Evolutionary conservation across 2,113 vertebrate species (phyloP), one percentile per base, ranked within the genome.

Genomic region (Thryonomys swinderianus): DNA sequence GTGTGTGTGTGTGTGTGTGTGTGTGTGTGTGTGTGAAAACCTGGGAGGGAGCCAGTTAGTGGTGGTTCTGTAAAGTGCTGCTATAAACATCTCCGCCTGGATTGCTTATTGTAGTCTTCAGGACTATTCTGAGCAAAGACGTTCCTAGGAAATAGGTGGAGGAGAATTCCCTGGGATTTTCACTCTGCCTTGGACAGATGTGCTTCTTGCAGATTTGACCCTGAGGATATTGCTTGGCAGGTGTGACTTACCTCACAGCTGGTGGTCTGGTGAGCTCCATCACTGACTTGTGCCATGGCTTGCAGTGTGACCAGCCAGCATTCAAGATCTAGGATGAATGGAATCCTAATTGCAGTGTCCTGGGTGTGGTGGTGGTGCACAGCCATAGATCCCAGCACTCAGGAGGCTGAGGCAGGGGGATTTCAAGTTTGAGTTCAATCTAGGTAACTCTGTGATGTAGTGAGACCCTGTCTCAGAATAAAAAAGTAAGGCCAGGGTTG

Each of bases 111-210:
- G 61, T 53, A 53, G 1, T 51, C 30, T 90, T 83, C 21, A 51
- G 69, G 78, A 81, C 71, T 94, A 88, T 93, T 94, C 85, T 91
- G 82, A 92, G 81, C 95, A 92, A 93, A 59, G 48, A 5, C 64
- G 61, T 90, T 93, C 90, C 6, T 92, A 51, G 85, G 57, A 90
- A 91, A 48, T 13, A 42, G 57, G 64, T 48, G 69, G 81, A 80
- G 71, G 64, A 69, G n/a, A n/a, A n/a, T n/a, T n/a, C n/a, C n/a
- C n/a, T n/a, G n/a, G n/a, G 32, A 91, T 91, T 88, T 95, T 67
- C 61, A 34, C 40, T 88, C 91, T 34, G 83, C 78, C 59, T 69
- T 78, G 59, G 73, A 62, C 32, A 80, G 42, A 25, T 87, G 69
- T 13, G 21, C 11, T 91, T 84, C 14, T 66, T 74, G 13, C 34